A percentile compares a stretch with the other conserved stretches of the same genome.
These are phyloP conservation scores for Percopsis transmontana DNA, from an alignment of 2,113 vertebrate genomes.

Conservation along the genomic window DNA sequence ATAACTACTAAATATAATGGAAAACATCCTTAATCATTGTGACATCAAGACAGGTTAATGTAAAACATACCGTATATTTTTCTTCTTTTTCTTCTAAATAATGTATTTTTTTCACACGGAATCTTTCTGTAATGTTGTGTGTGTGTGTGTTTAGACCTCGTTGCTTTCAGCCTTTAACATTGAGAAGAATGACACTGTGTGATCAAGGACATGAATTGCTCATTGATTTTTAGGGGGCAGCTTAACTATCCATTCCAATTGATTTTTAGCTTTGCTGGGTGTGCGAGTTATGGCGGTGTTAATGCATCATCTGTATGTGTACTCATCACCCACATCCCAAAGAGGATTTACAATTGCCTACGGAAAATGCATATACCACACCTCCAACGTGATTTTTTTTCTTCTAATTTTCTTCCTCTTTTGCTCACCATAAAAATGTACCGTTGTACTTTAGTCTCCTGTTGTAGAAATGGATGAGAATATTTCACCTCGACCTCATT, in stretches of 20 bases:
- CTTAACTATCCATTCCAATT: slow-evolving; percentile 86
- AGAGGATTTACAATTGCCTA: slow-evolving; percentile 65
- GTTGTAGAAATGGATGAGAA: slow-evolving; percentile 38
- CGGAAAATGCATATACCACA: slow-evolving; percentile 49
- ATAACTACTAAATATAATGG: no score
- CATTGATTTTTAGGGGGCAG: slow-evolving; percentile 84
- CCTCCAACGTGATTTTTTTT: slow-evolving; percentile 42
- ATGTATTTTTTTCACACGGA: neutral
- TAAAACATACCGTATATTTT: no score
- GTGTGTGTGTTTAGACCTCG: slow-evolving; percentile 54
- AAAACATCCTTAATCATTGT: no score
- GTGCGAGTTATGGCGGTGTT: slow-evolving; percentile 81
- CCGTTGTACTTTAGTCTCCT: slow-evolving; percentile 44
- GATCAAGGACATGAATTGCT: slow-evolving; percentile 86
- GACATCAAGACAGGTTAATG: no score
- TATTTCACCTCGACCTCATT: slow-evolving; percentile 26
- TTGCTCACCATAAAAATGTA: slow-evolving; percentile 46
- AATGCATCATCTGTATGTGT: slow-evolving; percentile 79
- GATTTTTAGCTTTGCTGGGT: slow-evolving; percentile 82
- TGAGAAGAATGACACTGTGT: slow-evolving; percentile 81
- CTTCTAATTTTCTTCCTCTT: slow-evolving; percentile 32
- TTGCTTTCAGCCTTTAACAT: slow-evolving; percentile 70
- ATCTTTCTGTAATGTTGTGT: neutral
- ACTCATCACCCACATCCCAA: slow-evolving; percentile 67
- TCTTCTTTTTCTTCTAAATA: slow-evolving; percentile 15